These are phyloP conservation scores for Brachionichthys hirsutus DNA, from an alignment of 2,113 vertebrate species.

Conservation along the genomic window DNA sequence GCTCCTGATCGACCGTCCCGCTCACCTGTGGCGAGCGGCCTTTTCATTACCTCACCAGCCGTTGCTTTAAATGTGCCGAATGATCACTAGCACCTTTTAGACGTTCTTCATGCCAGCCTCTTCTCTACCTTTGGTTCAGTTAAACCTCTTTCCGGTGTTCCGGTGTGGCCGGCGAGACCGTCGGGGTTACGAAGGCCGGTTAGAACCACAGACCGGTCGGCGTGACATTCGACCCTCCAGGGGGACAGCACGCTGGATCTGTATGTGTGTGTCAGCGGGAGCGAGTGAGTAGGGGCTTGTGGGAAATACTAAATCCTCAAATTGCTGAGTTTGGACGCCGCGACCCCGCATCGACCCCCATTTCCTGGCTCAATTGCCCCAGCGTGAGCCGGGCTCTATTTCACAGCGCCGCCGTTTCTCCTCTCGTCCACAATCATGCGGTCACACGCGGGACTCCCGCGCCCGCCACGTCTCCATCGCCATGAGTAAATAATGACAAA, in stretches of 20 bases:
- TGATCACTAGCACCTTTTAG: slow-evolving; percentile 19
- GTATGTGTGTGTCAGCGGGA: slow-evolving; percentile 19
- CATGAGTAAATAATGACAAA: slow-evolving; percentile 50
- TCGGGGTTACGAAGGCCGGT: slow-evolving; percentile 34
- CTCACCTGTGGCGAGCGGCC: too few species aligned
- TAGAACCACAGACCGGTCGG: slow-evolving; percentile 67
- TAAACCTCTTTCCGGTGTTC: too few species aligned
- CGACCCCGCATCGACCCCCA: slow-evolving; percentile 67
- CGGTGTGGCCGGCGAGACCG: slow-evolving; percentile 31
- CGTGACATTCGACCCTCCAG: slow-evolving; percentile 62
- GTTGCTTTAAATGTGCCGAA: slow-evolving; percentile 9
- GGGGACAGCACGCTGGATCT: slow-evolving; percentile 25
- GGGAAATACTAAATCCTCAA: slow-evolving; percentile 59
- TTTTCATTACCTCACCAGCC: slow-evolving; percentile 5
- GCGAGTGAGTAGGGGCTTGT: slow-evolving; percentile 41
- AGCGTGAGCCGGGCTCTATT: slow-evolving; percentile 62
- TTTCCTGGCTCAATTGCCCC: slow-evolving; percentile 72
- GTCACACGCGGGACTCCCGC: slow-evolving; percentile 48
- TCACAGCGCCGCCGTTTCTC: slow-evolving; percentile 45
- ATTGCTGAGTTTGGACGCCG: slow-evolving; percentile 54
- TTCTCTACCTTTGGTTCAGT: too few species aligned
- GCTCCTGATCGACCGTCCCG: slow-evolving; percentile 17
- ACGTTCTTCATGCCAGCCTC: too few species aligned
- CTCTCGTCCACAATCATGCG: slow-evolving; percentile 43
- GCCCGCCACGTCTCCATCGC: slow-evolving; percentile 36